phyloP scores from a whole-genome alignment of 2,888 invertebrate species.

The Eulithis prunata region DNA sequence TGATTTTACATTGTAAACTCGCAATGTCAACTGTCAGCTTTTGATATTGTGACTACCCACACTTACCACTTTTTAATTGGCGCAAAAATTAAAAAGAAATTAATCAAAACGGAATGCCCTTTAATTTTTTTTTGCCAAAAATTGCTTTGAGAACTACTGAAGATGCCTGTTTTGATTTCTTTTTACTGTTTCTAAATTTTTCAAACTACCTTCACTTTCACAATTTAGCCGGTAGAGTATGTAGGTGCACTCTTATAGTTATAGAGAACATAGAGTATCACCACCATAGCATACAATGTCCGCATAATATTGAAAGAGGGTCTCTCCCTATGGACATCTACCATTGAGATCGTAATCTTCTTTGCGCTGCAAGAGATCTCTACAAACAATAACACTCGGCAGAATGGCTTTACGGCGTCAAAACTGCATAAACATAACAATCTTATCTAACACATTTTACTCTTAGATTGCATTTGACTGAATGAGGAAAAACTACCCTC shows the following conservation, averaged over 20 bases:
- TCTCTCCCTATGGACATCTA: constrained; percentile 6
- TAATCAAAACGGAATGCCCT: constrained; percentile 21
- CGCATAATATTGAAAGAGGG: constrained; percentile 3
- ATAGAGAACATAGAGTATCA: constrained; percentile 33
- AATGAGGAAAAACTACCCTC: background rate
- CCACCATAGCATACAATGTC: constrained; percentile 15
- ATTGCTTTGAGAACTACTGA: constrained; percentile 1
- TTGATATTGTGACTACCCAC: constrained; percentile 57
- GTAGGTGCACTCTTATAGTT: constrained; percentile 29
- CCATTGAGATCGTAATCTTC: constrained; percentile 21
- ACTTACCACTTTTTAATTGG: constrained; percentile 34
- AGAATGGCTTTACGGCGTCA: constrained; percentile 31
- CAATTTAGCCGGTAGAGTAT: constrained; percentile 12
- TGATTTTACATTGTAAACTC: constrained; percentile 47
- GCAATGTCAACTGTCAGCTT: constrained; percentile 57
- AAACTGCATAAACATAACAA: constrained; percentile 29
- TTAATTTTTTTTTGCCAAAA: background rate
- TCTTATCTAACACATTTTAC: constrained; percentile 27
- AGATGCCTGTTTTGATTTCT: constrained; percentile 11
- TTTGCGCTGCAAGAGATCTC: constrained; percentile 31
- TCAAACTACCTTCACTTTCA: constrained; percentile 27
- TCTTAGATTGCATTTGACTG: constrained; percentile 24
- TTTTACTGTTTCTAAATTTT: constrained; percentile 16
- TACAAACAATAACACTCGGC: constrained; percentile 35
- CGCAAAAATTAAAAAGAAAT: constrained; percentile 23